phyloP scores from a whole-genome alignment of 2,797 vertebrate genomes.

The Nyctalus aviator region DNA sequence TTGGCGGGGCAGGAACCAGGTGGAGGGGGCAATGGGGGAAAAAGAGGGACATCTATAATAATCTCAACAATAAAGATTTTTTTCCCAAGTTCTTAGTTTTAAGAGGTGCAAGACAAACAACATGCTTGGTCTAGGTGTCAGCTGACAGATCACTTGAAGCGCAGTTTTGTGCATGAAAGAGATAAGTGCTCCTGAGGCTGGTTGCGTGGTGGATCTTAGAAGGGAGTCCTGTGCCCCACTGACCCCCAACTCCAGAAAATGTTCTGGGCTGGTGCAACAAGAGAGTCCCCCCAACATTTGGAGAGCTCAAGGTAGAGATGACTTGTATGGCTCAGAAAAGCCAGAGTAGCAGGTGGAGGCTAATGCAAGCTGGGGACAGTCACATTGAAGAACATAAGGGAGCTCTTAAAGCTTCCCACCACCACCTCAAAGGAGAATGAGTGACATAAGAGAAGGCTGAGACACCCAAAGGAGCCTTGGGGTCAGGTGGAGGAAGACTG shows the following conservation, averaged over 20 bases:
- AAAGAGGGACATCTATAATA: no score
- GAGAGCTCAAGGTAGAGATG: neutral
- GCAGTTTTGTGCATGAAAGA: accelerated
- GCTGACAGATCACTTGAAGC: neutral
- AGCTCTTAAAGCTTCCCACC: neutral
- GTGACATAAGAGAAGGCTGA: neutral
- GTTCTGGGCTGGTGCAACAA: neutral
- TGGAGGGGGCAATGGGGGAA: no score
- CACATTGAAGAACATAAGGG: neutral
- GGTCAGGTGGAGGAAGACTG: neutral
- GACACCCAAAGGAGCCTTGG: neutral
- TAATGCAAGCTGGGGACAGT: neutral
- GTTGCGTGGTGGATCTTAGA: neutral
- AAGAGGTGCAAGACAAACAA: neutral
- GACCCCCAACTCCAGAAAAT: neutral
- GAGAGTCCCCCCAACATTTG: neutral
- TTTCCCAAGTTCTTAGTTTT: neutral
- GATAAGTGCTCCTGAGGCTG: neutral
- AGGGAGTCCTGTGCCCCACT: neutral
- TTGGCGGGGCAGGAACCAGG: no score
- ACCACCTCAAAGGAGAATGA: neutral
- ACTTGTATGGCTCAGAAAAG: neutral
- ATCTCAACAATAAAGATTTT: no score
- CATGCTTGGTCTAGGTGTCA: neutral
- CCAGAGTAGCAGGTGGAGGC: no score